phyloP scores from a whole-genome alignment of 1,140 invertebrate genomes.

The Neodiprion pinetum region DNA sequence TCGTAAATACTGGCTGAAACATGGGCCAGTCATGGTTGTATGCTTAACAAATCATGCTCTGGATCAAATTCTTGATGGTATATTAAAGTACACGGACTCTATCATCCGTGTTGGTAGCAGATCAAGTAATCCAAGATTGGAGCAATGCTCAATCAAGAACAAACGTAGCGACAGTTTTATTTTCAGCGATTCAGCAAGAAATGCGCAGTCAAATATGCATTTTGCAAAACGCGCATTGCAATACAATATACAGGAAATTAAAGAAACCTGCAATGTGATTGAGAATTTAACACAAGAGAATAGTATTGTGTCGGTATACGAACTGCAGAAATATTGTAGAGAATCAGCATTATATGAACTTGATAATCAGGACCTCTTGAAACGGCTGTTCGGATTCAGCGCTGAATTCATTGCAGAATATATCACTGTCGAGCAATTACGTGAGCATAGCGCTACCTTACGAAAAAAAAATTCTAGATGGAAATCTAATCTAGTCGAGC shows the following conservation, averaged over 20 bases:
- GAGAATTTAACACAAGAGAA: not conserved
- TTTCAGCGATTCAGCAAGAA: not conserved
- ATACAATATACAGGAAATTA: not conserved
- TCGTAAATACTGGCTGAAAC: constrained; percentile 22
- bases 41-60: constrained; percentile 89
- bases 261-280: not conserved
- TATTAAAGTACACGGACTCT: constrained; percentile 64
- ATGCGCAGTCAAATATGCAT: not conserved
- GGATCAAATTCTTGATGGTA: constrained; percentile 86
- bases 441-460: too few species aligned
- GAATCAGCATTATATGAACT: not conserved
- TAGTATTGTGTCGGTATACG: not conserved
- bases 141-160: constrained; percentile 48
- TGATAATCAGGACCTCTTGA: not conserved
- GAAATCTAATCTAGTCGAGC: not conserved
- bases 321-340: not conserved
- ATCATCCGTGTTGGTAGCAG: constrained; percentile 78
- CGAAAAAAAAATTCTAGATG: not conserved
- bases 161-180: not conserved
- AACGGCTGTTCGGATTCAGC: not conserved
- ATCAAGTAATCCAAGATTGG: constrained; percentile 66
- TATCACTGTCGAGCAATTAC: too few species aligned
- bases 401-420: not conserved
- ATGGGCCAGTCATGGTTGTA: constrained; percentile 74
- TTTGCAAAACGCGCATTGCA: not conserved